A percentile compares a stretch with the other conserved stretches of the same genome.
phyloP scores from a whole-genome alignment of 1,140 invertebrate species.

The Geopemphigus sp. region DNA sequence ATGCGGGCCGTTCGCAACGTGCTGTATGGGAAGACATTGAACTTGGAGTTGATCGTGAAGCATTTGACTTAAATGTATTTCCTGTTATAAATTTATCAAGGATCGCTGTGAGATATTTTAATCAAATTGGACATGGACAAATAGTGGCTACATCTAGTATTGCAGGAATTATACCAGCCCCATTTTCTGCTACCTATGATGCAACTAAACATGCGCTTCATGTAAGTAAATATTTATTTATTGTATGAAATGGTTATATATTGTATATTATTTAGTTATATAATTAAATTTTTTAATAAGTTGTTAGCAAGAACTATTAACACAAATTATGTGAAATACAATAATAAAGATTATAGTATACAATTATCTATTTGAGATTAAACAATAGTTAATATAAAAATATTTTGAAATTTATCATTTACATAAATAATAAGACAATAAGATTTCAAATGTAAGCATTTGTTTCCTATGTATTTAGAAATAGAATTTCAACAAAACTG shows the following conservation, averaged over 20 bases:
- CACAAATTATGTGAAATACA: no score
- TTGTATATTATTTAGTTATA: background rate
- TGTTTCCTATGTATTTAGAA: no score
- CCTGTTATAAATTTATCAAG: conserved; percentile 69
- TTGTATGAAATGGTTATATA: background rate
- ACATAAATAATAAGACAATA: no score
- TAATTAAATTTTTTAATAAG: no score
- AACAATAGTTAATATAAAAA: no score
- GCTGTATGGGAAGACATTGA: conserved; percentile 75
- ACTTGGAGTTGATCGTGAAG: conserved; percentile 70
- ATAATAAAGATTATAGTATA: no score
- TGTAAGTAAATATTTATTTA: conserved; percentile 58
- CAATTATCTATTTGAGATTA: no score
- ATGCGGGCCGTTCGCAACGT: conserved; percentile 78
- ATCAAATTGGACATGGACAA: conserved; percentile 63
- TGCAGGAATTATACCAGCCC: conserved; percentile 68
- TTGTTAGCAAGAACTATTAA: no score
- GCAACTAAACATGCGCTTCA: conserved; percentile 79
- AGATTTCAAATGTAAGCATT: no score
- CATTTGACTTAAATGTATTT: conserved; percentile 83
- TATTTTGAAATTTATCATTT: no score
- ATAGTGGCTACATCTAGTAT: conserved; percentile 72
- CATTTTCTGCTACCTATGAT: conserved; percentile 75
- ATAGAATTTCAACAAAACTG: no score
- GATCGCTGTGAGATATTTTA: conserved; percentile 67